Evolutionary conservation across 2,888 invertebrate genomes (phyloP).

Genomic region (Lasioglossum pauxillum): DNA sequence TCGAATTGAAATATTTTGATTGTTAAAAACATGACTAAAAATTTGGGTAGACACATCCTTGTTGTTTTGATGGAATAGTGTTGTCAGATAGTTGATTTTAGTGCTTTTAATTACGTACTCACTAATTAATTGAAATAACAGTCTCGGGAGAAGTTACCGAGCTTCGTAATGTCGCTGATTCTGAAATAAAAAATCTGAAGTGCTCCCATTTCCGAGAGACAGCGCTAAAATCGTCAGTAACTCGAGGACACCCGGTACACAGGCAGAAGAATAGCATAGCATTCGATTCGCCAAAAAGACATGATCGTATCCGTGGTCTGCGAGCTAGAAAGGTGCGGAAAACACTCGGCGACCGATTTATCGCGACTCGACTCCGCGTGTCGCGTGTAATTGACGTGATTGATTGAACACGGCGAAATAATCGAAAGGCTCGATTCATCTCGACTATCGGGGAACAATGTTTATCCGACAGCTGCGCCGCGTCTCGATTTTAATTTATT

Average conservation of each 20-base stretch:
- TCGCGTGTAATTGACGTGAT: slow-evolving; percentile 72
- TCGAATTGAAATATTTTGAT: too few relatives aligned
- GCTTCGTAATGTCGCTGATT: background rate
- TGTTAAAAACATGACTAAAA: too few relatives aligned
- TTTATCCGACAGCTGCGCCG: slow-evolving; percentile 60
- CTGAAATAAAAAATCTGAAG: background rate
- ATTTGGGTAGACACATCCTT: too few relatives aligned
- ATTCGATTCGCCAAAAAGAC: slow-evolving; percentile 15
- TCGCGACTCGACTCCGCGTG: slow-evolving; percentile 56
- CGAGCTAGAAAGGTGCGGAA: slow-evolving; percentile 19
- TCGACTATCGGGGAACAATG: slow-evolving; percentile 57
- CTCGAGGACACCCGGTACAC: background rate
- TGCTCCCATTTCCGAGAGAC: background rate
- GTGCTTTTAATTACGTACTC: too few relatives aligned
- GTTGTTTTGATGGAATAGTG: too few relatives aligned
- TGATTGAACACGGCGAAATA: slow-evolving; percentile 61
- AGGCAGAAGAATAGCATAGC: background rate
- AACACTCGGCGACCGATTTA: slow-evolving; percentile 48
- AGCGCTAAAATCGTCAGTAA: too few relatives aligned
- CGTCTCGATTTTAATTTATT: slow-evolving; percentile 58
- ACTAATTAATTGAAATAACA: background rate
- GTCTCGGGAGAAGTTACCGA: background rate
- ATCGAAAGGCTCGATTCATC: slow-evolving; percentile 66
- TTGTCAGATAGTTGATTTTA: too few relatives aligned
- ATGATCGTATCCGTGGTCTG: background rate